These are phyloP conservation scores for Rhynchophorus ferrugineus DNA, from an alignment of 1,140 invertebrate species.

Conservation along the genomic window DNA sequence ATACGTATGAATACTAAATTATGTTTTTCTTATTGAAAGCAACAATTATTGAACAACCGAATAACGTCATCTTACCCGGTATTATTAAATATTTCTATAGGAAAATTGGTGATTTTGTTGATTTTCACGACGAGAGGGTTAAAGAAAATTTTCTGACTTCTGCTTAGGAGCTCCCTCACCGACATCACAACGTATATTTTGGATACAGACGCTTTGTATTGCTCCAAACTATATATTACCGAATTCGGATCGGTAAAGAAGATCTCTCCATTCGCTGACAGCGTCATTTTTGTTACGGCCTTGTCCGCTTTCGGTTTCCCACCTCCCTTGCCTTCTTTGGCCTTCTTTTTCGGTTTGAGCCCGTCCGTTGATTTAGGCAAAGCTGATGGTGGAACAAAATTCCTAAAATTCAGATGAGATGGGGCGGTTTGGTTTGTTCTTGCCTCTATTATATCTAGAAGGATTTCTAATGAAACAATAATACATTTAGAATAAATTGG, in stretches of 20 bases:
- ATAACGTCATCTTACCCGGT: constrained; percentile 16
- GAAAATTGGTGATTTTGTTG: constrained; percentile 21
- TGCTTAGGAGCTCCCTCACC: constrained; percentile 18
- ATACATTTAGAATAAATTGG: no score
- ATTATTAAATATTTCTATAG: constrained; percentile 15
- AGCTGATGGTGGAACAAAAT: not conserved
- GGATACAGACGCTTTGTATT: not conserved
- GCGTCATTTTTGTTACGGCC: not conserved
- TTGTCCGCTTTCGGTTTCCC: constrained; percentile 3
- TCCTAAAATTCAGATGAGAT: not conserved
- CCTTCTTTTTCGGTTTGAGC: not conserved
- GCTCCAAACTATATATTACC: constrained; percentile 14
- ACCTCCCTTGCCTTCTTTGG: constrained; percentile 3
- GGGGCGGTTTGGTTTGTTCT: not conserved
- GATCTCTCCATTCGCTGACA: constrained; percentile 25
- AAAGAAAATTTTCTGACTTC: constrained; percentile 21
- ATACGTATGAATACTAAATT: no score
- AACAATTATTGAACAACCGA: no score
- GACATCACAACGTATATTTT: constrained; percentile 16
- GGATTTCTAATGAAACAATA: not conserved
- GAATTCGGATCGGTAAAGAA: constrained; percentile 26
- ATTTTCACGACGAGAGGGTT: constrained; percentile 31
- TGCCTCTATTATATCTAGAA: not conserved
- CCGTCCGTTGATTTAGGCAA: not conserved
- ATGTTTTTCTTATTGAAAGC: no score